Base-by-base conservation (phyloP, 2,797 vertebrate species). In the Halcyon leucocephala region DNA sequence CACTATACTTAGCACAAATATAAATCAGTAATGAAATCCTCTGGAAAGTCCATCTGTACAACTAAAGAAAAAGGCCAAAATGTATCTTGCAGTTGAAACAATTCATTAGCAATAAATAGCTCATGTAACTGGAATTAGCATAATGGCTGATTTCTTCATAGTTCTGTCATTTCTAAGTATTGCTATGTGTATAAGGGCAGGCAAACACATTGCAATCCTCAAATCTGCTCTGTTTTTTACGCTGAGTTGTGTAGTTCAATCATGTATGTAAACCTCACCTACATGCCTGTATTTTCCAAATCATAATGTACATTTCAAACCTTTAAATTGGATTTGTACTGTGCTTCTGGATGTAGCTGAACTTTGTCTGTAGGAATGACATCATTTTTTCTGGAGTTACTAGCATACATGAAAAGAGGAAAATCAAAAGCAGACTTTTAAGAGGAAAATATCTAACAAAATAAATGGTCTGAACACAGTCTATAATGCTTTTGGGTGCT, bases 371-470 rank as follows among this genome's bases (percentile, higher is more conserved):
- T 71, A 64, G 86, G 86, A 84, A 89, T 93, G 89, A 94, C 82
- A 86, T 96, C 70, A 94, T 80, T 92, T 93, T 51, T 92, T 81
- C 58, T 92, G 78, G 80, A 89, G 57, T 79, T 93, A 87, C 46
- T 74, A 72, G 35, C n/a, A 33, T 58, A 66, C 66, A 85, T 21
- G 87, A 82, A 67, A 84, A 82, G 71, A 60, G n/a, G 73, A 65
- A 88, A 96, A 90, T 78, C 66, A 79, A 81, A 48, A 90, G 91
- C 58, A 89, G 88, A 66, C 69, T 94, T 95, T 89, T 83, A 93
- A 90, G 85, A 86, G 76, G 70, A 89, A 90, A 78, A 80, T 80
- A 93, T 93, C 90, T 91, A 96, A 96, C 44, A 86, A 86, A 96
- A 94, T 86, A 76, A 96, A 95, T 70, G 72, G 46, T 69, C 71